Evolutionary conservation across 2,113 vertebrate genomes (phyloP).

Genomic region (Dicrurus megarhynchus): DNA sequence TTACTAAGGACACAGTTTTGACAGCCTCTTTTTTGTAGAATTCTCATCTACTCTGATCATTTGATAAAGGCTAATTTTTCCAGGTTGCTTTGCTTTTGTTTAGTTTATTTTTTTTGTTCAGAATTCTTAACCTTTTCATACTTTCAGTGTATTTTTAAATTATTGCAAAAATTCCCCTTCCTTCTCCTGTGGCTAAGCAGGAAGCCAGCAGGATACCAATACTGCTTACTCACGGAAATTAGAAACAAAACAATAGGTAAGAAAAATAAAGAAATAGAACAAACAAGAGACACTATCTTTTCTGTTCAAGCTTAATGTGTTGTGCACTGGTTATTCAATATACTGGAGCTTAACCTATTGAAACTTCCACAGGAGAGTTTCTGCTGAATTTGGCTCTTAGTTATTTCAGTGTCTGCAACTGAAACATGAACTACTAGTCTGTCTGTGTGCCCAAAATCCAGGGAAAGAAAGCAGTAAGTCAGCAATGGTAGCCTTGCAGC

Average conservation of each 20-base stretch:
- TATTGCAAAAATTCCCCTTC: constrained; percentile 54
- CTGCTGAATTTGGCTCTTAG: background rate
- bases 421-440: background rate
- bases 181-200: constrained; percentile 48
- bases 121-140: constrained; percentile 44
- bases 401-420: background rate
- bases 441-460: background rate
- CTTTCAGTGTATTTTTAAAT: constrained; percentile 59
- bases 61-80: background rate
- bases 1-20: background rate
- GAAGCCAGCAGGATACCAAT: constrained; percentile 65
- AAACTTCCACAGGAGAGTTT: background rate
- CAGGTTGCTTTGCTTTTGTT: background rate
- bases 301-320: background rate
- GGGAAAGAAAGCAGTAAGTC: background rate
- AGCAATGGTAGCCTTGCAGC: background rate
- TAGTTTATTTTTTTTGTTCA: background rate
- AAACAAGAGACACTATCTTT: constrained; percentile 13
- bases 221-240: constrained; percentile 58
- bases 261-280: constrained; percentile 61
- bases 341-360: background rate
- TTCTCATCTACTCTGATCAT: background rate
- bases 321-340: background rate
- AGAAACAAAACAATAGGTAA: constrained; percentile 62
- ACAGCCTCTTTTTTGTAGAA: background rate